Evolutionary conservation across 2,888 invertebrate species (phyloP).

Genomic region (Agonopterix subpropinquella): DNA sequence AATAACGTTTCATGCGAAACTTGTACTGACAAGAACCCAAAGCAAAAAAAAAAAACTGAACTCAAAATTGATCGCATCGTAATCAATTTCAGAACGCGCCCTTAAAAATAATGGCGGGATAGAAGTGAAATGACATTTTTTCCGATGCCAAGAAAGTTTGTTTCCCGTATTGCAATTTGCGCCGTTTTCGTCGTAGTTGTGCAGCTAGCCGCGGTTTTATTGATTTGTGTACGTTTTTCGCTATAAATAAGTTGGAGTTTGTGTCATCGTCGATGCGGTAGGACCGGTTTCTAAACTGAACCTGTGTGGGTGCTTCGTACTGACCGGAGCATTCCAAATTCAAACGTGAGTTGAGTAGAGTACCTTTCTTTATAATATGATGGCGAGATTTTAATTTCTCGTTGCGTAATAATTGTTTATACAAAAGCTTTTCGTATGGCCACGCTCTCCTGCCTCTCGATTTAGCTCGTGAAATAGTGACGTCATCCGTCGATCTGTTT

Average conservation of each 20-base stretch:
- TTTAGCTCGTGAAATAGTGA: conserved; percentile 23
- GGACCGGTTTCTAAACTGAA: conserved; percentile 61
- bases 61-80: too few species aligned
- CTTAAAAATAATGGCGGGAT: conserved; percentile 41
- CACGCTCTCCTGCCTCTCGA: conserved; percentile 19
- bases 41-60: conserved; percentile 3
- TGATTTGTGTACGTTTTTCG: conserved; percentile 69
- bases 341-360: conserved; percentile 17
- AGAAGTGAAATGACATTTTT: conserved; percentile 19
- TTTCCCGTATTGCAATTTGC: conserved; percentile 26
- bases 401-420: conserved; percentile 48
- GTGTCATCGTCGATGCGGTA: conserved; percentile 50
- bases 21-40: conserved; percentile 15
- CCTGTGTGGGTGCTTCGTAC: conserved; percentile 49
- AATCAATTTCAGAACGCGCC: conserved; percentile 22
- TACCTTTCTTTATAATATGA: conserved; percentile 17
- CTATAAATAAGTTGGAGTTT: conserved; percentile 69
- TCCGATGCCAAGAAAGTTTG: conserved; percentile 18
- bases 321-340: conserved; percentile 40
- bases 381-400: conserved; percentile 22
- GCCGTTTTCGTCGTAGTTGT: conserved; percentile 25
- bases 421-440: conserved; percentile 15
- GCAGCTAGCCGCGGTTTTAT: conserved; percentile 46
- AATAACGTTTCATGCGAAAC: conserved; percentile 41
- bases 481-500: conserved; percentile 23